phyloP scores from a whole-genome alignment of 2,797 vertebrate species.

The Tokudaia tokunoshimensis region DNA sequence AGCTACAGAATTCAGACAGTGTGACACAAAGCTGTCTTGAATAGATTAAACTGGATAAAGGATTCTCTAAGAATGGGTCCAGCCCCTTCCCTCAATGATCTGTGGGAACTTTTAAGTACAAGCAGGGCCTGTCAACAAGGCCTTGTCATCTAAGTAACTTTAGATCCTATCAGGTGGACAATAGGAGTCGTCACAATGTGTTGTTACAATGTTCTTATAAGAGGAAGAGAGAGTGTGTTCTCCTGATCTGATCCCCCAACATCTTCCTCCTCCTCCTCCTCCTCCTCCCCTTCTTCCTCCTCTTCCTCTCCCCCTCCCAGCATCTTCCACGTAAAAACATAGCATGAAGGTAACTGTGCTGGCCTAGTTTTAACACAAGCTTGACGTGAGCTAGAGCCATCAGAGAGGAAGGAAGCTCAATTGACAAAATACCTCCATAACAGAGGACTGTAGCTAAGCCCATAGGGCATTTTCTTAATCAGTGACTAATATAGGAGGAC shows the following conservation, averaged over 20 bases:
- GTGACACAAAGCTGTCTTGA: neutral
- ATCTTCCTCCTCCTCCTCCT: too few relatives aligned
- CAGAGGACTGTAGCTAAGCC: neutral
- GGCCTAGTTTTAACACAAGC: neutral
- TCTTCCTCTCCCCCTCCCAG: neutral
- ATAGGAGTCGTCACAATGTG: neutral
- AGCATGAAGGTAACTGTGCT: neutral
- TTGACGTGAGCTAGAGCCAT: neutral
- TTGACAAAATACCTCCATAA: neutral
- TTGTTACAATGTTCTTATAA: neutral
- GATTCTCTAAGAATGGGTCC: neutral
- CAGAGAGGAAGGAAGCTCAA: neutral
- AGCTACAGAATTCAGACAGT: rapidly evolving
- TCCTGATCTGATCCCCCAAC: neutral
- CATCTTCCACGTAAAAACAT: neutral
- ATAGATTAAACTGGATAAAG: too few relatives aligned
- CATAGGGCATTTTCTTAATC: neutral
- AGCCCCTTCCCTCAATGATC: neutral
- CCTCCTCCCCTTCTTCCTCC: too few relatives aligned
- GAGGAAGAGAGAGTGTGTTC: neutral
- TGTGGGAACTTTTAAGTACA: neutral
- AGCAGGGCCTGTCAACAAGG: neutral
- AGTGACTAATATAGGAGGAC: neutral
- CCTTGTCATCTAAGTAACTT: neutral
- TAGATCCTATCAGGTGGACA: neutral